These are phyloP conservation scores for Psylliodes chrysocephalus DNA, from an alignment of 2,888 invertebrate species.

Conservation along the genomic window DNA sequence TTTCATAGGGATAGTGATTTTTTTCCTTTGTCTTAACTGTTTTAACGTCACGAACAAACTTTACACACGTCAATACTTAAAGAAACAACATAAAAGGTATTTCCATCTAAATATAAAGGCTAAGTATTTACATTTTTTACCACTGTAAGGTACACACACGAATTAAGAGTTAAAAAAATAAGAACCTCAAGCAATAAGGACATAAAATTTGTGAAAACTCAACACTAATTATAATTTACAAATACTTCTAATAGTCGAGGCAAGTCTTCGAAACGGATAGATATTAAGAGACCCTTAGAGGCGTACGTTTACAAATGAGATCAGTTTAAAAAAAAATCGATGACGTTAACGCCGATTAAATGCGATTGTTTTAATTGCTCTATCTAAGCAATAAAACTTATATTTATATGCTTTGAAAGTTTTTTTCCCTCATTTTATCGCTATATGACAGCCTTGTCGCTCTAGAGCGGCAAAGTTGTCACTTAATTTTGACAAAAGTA, in stretches of 20 bases:
- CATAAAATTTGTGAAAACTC: slow-evolving; percentile 42
- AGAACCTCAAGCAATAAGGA: slow-evolving; percentile 30
- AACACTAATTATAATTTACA: slow-evolving; percentile 29
- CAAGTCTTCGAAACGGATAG: too few relatives aligned
- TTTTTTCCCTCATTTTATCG: too few relatives aligned
- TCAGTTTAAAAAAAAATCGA: background rate
- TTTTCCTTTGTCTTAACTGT: too few relatives aligned
- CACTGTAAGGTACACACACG: slow-evolving; percentile 28
- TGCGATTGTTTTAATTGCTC: too few relatives aligned
- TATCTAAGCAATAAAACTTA: too few relatives aligned
- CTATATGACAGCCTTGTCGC: too few relatives aligned
- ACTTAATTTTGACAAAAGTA: too few relatives aligned
- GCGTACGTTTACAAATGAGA: background rate
- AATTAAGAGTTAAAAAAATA: slow-evolving; percentile 21
- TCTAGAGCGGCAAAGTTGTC: too few relatives aligned
- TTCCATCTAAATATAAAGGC: slow-evolving; percentile 18
- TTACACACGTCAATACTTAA: slow-evolving; percentile 18
- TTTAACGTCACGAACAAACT: slow-evolving; percentile 11
- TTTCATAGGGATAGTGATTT: slow-evolving; percentile 6
- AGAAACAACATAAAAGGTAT: slow-evolving; percentile 9
- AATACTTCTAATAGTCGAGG: slow-evolving; percentile 29
- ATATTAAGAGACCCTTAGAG: too few relatives aligned
- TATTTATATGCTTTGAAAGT: too few relatives aligned
- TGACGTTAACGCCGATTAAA: too few relatives aligned
- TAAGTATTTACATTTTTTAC: slow-evolving; percentile 26